Base-by-base conservation (phyloP, 2,797 vertebrate genomes). In the Pogonophryne albipinna region DNA sequence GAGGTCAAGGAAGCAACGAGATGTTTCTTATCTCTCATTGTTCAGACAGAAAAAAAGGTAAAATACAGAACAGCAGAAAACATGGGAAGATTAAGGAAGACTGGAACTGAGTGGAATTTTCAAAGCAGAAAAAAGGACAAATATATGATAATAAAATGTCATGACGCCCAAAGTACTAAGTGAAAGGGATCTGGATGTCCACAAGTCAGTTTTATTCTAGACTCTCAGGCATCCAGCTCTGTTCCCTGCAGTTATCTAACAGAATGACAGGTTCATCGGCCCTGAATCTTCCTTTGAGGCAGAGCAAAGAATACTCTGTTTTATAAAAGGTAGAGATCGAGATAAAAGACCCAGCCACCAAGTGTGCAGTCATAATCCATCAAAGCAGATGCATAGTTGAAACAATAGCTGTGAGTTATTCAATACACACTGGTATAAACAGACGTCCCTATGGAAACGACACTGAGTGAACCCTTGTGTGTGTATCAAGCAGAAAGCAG, bases 361-460 rank as follows among this genome's bases (percentile, higher is more conserved):
- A 66, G 74, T 42, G 74, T 42, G 62, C 71, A 74, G 66, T 52
- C 41, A 56, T 68, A 77, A 86, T 85, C 83, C 38, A 16, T 87
- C 76, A 90, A 57, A 64, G 74, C 71, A 83, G 70, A 82, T 55
- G 76, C 57, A 83, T 65, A 62, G 65, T 74, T 76, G 63, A 83
- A 91, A 88, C 83, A 86, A 85, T 72, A 67, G 76, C 75, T 56
- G 62, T 56, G 62, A 87, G 78, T 84, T 88, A 89, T 90, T 87
- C 76, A 84, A 56, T 78, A 87, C 78, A 83, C 15, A 12, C 63
- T 70, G 63, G 53, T 84, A 72, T 80, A 87, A 88, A 85, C 84
- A 83, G 63, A 75, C 31, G 27, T 85, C 82, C 79, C 83, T 70
- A 86, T 84, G 83, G 87, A 85, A 83, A 89, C 83, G 4, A 80